Conservation (phyloP, 30 jellyfish, hydroid and myxozoan species). For the Rhopilema esculentum region DNA sequence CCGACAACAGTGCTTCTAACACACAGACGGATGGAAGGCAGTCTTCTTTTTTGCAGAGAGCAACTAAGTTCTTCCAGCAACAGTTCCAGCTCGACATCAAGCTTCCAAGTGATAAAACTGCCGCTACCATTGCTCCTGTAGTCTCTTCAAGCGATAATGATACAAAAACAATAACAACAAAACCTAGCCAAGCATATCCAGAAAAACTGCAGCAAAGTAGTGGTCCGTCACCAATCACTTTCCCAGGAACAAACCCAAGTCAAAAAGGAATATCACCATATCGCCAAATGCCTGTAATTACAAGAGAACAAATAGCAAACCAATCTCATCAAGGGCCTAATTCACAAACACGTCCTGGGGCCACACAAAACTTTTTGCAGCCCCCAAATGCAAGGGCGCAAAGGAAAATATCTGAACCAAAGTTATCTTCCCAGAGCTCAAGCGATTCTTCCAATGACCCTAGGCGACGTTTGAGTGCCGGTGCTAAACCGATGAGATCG, state of each 20-base stretch:
- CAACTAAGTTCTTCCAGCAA: conserved; percentile 88
- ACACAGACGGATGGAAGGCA: conserved; percentile 26
- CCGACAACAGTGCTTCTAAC: conserved; percentile 4
- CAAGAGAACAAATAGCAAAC: conserved; percentile 41
- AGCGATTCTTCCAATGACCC: conserved; percentile 19
- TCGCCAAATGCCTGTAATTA: conserved; percentile 83
- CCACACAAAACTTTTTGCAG: conserved; percentile 51
- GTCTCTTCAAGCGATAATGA: background rate
- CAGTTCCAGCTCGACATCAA: conserved; percentile 79
- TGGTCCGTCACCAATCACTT: background rate
- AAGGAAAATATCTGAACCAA: conserved; percentile 57
- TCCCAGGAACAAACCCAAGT: background rate
- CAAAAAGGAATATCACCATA: conserved; percentile 73
- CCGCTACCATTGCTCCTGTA: conserved; percentile 30
- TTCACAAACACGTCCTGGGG: conserved; percentile 9
- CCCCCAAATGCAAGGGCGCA: conserved; percentile 63
- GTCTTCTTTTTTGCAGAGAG: conserved; percentile 86
- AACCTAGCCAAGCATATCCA: conserved; percentile 13
- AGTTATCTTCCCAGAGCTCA: conserved; percentile 3
- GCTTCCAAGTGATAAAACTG: conserved; percentile 44
- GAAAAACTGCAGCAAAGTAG: background rate
- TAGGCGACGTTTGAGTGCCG: conserved; percentile 56
- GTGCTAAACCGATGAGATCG: conserved; percentile 24
- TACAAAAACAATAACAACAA: conserved; percentile 44
- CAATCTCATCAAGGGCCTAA: conserved; percentile 22